Conservation (phyloP, 1,140 invertebrate genomes). For the Glossosoma conforme region DNA sequence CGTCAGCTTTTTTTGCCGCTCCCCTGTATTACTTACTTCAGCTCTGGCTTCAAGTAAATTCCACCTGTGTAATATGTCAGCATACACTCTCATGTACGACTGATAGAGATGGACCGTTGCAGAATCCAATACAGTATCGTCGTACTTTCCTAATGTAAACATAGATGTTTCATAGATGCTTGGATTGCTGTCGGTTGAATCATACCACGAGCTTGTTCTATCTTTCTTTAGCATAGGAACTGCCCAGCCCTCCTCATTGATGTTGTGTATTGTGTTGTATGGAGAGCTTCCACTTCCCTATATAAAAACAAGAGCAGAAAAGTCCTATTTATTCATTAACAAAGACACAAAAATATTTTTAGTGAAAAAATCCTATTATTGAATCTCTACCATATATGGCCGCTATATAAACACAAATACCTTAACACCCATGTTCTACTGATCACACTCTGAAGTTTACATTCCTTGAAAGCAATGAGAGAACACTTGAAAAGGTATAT, state of each 20-base stretch:
- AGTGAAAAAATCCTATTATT: background rate
- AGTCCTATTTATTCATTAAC: background rate
- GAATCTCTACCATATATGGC: background rate
- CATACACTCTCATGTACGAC: slow-evolving; percentile 81
- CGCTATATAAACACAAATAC: no score
- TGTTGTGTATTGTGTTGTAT: slow-evolving; percentile 85
- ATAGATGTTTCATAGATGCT: slow-evolving; percentile 41
- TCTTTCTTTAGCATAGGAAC: slow-evolving; percentile 62
- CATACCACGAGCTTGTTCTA: slow-evolving; percentile 86
- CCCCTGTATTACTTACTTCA: slow-evolving; percentile 56
- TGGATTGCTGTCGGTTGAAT: slow-evolving; percentile 69
- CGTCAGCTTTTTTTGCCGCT: no score
- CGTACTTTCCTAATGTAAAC: slow-evolving; percentile 35
- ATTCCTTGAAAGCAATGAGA: no score
- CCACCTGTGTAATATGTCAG: slow-evolving; percentile 80
- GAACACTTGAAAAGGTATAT: no score
- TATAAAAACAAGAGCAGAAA: slow-evolving; percentile 13
- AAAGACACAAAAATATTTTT: background rate
- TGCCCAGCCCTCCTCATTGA: slow-evolving; percentile 72
- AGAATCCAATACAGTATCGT: slow-evolving; percentile 45
- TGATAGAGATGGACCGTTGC: slow-evolving; percentile 64
- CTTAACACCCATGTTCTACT: no score
- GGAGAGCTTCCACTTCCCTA: slow-evolving; percentile 71
- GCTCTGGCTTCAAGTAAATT: slow-evolving; percentile 76
- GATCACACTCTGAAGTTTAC: no score